A percentile compares a stretch with the other conserved stretches of the same genome.
phyloP scores from a whole-genome alignment of 2,797 vertebrate genomes.

The Valencia hispanica region DNA sequence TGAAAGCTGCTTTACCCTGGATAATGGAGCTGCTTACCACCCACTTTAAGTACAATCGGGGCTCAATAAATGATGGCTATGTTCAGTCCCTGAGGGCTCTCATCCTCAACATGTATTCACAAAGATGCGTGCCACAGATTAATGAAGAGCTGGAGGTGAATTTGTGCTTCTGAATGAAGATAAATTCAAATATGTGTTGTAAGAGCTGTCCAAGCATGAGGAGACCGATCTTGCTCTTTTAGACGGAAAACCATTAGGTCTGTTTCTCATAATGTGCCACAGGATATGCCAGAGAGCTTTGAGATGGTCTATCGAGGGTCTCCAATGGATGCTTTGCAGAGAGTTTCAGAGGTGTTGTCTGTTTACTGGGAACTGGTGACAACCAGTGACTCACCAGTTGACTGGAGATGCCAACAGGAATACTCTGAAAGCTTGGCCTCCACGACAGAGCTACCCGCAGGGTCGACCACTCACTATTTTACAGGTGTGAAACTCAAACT shows the following conservation, averaged over 20 bases:
- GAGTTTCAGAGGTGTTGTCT: constrained; percentile 73
- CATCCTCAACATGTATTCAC: constrained; percentile 83
- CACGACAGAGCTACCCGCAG: constrained; percentile 54
- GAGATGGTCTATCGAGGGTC: constrained; percentile 72
- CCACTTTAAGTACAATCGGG: constrained; percentile 77
- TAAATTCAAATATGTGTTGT: not conserved
- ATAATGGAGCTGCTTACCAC: constrained; percentile 80
- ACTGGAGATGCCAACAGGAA: constrained; percentile 82
- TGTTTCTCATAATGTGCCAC: constrained; percentile 30
- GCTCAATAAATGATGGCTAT: constrained; percentile 77
- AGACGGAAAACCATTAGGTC: not conserved
- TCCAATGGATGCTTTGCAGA: constrained; percentile 76
- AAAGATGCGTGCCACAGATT: constrained; percentile 81
- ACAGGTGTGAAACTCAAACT: constrained; percentile 62
- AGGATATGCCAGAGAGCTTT: constrained; percentile 81
- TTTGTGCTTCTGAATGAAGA: not conserved
- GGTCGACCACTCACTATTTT: constrained; percentile 43
- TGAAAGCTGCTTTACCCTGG: constrained; percentile 83
- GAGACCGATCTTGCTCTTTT: constrained; percentile 14
- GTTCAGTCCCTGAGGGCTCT: constrained; percentile 77
- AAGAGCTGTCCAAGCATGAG: not conserved
- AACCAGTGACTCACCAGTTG: constrained; percentile 61
- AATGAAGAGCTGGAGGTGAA: constrained; percentile 83
- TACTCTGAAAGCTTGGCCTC: constrained; percentile 66
- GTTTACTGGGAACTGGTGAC: constrained; percentile 81